phyloP scores from a whole-genome alignment of 2,113 vertebrate genomes.

The Solea solea region DNA sequence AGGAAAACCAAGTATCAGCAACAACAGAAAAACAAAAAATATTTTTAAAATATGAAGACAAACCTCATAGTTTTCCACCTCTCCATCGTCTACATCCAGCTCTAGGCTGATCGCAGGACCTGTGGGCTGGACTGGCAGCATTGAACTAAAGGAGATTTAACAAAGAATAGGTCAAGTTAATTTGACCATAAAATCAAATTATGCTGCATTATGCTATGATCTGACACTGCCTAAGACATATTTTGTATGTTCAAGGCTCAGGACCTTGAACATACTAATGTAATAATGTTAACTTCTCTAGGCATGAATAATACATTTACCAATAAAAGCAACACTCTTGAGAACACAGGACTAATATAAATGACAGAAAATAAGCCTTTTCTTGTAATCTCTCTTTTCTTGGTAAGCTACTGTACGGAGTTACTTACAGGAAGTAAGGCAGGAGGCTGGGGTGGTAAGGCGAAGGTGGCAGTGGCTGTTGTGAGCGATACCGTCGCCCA shows the following conservation, averaged over 20 bases:
- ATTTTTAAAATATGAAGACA: background rate
- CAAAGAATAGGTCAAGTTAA: background rate
- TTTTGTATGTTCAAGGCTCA: background rate
- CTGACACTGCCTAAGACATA: background rate
- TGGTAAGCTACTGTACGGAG: background rate
- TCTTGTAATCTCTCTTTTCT: background rate
- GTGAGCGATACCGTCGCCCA: constrained; percentile 93
- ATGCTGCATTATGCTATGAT: background rate
- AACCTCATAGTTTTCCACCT: constrained; percentile 99
- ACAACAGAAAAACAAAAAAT: background rate
- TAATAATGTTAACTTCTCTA: too few relatives aligned
- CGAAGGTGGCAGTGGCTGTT: constrained; percentile 93
- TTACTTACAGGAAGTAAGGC: constrained; percentile 97
- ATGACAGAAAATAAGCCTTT: background rate
- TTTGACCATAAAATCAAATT: background rate
- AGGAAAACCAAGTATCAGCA: background rate
- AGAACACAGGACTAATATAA: too few relatives aligned
- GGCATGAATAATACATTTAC: too few relatives aligned
- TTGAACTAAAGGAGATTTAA: constrained; percentile 84
- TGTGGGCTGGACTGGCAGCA: constrained; percentile 97
- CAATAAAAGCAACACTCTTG: too few relatives aligned
- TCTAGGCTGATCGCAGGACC: constrained; percentile 97
- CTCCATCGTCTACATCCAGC: constrained; percentile 97
- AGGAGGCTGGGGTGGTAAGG: constrained; percentile 97
- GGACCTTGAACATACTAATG: background rate